Conservation (phyloP, 2,797 vertebrate species). For the Halcyon chelicuti region DNA sequence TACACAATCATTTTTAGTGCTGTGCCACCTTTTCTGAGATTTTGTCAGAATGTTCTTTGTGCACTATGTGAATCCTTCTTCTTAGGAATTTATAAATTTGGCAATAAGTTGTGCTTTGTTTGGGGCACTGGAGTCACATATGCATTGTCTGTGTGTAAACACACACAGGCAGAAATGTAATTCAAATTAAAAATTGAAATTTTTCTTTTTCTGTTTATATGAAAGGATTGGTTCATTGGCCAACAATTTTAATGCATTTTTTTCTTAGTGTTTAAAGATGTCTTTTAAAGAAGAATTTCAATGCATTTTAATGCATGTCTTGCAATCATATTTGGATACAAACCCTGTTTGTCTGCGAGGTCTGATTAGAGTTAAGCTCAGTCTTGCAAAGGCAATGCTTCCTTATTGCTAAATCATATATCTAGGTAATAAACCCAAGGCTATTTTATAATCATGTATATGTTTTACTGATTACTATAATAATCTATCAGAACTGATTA, state of each 20-base stretch:
- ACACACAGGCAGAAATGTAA: background rate
- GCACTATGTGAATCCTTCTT: background rate
- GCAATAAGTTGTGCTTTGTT: background rate
- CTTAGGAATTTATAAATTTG: background rate
- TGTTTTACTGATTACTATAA: background rate
- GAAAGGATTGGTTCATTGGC: background rate
- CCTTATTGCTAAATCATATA: background rate
- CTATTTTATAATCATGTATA: background rate
- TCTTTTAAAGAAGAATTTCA: background rate
- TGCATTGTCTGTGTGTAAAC: background rate
- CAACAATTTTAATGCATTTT: background rate
- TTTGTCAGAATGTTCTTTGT: background rate
- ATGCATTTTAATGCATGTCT: background rate
- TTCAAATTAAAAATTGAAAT: background rate
- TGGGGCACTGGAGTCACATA: background rate
- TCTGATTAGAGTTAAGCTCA: background rate
- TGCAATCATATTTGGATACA: background rate
- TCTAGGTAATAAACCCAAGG: background rate
- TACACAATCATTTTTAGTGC: background rate
- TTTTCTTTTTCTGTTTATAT: background rate
- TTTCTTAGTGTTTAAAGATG: background rate
- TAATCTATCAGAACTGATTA: background rate
- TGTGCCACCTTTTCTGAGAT: background rate
- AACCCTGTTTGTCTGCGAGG: background rate
- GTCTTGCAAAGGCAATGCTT: background rate